Base-by-base conservation (phyloP, 2,888 invertebrate genomes). In the Nomada ferruginata region DNA sequence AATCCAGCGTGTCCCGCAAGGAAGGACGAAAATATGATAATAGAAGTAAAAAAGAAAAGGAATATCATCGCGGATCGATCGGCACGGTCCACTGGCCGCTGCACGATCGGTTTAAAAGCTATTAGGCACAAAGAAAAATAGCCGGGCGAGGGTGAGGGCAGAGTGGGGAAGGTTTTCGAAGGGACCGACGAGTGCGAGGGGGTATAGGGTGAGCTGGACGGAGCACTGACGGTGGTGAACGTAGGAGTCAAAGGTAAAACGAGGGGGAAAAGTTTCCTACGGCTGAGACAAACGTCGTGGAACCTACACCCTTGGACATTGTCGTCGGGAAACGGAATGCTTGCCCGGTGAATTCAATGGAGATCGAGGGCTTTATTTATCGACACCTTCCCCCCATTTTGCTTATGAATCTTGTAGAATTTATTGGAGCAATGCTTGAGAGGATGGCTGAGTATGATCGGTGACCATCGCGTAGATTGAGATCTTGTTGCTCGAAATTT, bases 161-260 rank as follows among this genome's bases (percentile, higher is more conserved):
- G n/a, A 29, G 15, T 23, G 59, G 26, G 20, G 47, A 55, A 7
- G 29, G 42, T 13, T 70, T 61, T 2, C 11, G 47, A 53, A 65
- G 47, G 29, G 53, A 63, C 11, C 13, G 47, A 47, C 47, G 42
- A 23, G 36, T 18, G 44, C 10, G 36, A 7, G 36, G 36, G 3
- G 18, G 52, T 20, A 42, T 7, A 29, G 7, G 52, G 36, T 9
- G n/a, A 68, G 61, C 29, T 68, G n/a, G 53, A 2, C 47, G 36
- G 47, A 36, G 23, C 29, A 61, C 5, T n/a, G 42, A 13, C 11
- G 42, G 2, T 11, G 42, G 13, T 20, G 63, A 57, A 47, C 47
- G 57, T 26, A 52, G 57, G 73, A 53, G 64, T 20, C n/a, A 53
- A 73, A 57, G 68, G 68, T 79, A 64, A 69, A 78, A 65, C 52